These are phyloP conservation scores for Panurus biarmicus DNA, from an alignment of 2,113 vertebrate species.

Conservation along the genomic window DNA sequence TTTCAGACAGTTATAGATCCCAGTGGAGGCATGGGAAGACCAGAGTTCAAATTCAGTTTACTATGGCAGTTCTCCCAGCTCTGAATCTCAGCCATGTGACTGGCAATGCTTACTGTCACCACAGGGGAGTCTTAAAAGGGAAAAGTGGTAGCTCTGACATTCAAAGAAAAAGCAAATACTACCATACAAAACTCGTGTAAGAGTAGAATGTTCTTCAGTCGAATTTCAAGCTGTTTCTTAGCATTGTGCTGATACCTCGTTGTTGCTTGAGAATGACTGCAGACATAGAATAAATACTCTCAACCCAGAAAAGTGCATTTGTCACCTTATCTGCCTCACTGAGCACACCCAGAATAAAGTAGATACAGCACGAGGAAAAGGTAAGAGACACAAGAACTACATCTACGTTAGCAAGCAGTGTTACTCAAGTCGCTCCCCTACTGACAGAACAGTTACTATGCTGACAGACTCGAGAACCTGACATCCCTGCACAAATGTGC, in stretches of 20 bases:
- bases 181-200: neutral
- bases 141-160: constrained; percentile 57
- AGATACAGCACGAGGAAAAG: neutral
- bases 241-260: neutral
- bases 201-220: neutral
- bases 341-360: neutral
- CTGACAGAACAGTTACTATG: neutral
- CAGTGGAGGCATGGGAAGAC: constrained; percentile 60
- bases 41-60: constrained; percentile 67
- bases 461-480: neutral
- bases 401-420: neutral
- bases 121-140: constrained; percentile 58
- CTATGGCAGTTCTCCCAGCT: constrained; percentile 62
- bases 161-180: constrained; percentile 51
- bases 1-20: constrained; percentile 65
- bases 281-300: neutral
- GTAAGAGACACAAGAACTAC: neutral
- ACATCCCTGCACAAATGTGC: neutral
- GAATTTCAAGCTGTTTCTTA: neutral
- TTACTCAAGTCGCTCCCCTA: neutral
- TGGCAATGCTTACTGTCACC: constrained; percentile 63
- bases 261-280: neutral
- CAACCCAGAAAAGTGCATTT: neutral
- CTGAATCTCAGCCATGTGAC: constrained; percentile 65
- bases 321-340: neutral